These are phyloP conservation scores for Liasis olivaceus DNA, from an alignment of 2,797 vertebrate species.

Conservation along the genomic window DNA sequence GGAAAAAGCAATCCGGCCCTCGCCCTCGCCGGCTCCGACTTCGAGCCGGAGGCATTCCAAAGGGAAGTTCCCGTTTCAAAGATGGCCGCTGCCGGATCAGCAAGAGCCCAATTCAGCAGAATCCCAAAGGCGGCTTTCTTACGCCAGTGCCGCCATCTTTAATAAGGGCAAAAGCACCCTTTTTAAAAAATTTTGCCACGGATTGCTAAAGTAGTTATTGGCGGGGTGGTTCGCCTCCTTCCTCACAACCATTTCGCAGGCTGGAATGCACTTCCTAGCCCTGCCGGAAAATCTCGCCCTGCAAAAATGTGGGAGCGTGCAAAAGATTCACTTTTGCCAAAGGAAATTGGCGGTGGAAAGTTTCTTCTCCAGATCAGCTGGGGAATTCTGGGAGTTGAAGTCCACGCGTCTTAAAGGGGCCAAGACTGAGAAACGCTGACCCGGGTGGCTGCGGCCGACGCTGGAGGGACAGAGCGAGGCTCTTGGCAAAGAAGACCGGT, in stretches of 20 bases:
- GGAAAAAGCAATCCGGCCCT: too few relatives aligned
- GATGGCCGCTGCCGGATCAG: not conserved
- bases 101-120: not conserved
- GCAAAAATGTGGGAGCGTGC: not conserved
- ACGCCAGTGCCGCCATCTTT: not conserved
- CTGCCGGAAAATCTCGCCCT: not conserved
- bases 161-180: not conserved
- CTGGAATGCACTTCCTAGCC: not conserved
- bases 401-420: not conserved
- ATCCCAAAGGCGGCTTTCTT: not conserved
- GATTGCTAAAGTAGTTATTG: not conserved
- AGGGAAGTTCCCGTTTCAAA: not conserved
- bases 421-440: not conserved
- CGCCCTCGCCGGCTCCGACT: too few relatives aligned
- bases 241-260: not conserved
- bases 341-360: not conserved
- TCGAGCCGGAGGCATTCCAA: not conserved
- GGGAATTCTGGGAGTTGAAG: not conserved
- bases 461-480: not conserved
- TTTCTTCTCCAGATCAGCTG: not conserved
- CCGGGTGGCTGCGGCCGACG: too few relatives aligned
- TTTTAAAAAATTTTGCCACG: not conserved
- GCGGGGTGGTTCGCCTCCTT: too few relatives aligned
- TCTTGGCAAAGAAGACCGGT: not conserved
- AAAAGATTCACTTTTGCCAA: not conserved